phyloP scores from a whole-genome alignment of 92 coral and sea anemone species.

The Porites rus region DNA sequence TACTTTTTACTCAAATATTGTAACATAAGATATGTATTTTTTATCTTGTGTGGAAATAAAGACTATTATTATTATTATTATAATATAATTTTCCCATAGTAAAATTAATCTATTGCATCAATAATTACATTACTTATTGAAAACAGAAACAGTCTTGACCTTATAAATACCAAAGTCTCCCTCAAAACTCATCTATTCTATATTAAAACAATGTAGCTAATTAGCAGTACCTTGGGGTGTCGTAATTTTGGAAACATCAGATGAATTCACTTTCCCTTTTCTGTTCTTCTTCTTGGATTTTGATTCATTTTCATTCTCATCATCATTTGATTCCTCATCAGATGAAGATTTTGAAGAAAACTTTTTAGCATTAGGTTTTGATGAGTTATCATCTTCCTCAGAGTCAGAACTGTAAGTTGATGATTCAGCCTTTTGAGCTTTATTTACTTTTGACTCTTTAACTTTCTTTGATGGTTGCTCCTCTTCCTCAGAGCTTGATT shows the following conservation, averaged over 20 bases:
- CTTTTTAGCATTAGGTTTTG: not conserved
- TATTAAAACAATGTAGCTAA: too few relatives aligned
- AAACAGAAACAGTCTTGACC: too few relatives aligned
- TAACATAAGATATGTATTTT: too few relatives aligned
- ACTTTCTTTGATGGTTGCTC: not conserved
- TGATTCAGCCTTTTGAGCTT: not conserved
- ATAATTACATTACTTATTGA: too few relatives aligned
- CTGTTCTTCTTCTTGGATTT: not conserved
- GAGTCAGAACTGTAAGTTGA: not conserved
- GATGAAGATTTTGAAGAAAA: conserved; percentile 19
- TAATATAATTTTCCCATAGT: too few relatives aligned
- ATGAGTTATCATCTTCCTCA: not conserved
- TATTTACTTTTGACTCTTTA: not conserved
- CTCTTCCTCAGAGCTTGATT: conserved; percentile 34
- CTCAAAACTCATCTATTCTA: too few relatives aligned
- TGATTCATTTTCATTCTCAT: not conserved
- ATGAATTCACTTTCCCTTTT: not conserved
- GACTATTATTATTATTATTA: too few relatives aligned
- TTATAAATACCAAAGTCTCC: too few relatives aligned
- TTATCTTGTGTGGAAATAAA: too few relatives aligned
- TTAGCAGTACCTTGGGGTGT: too few relatives aligned
- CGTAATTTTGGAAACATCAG: conserved; percentile 6
- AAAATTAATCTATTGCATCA: too few relatives aligned
- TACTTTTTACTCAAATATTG: too few relatives aligned
- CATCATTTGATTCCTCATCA: conserved; percentile 15